Conservation (phyloP, 2,113 vertebrate genomes). For the Eurypyga helias region DNA sequence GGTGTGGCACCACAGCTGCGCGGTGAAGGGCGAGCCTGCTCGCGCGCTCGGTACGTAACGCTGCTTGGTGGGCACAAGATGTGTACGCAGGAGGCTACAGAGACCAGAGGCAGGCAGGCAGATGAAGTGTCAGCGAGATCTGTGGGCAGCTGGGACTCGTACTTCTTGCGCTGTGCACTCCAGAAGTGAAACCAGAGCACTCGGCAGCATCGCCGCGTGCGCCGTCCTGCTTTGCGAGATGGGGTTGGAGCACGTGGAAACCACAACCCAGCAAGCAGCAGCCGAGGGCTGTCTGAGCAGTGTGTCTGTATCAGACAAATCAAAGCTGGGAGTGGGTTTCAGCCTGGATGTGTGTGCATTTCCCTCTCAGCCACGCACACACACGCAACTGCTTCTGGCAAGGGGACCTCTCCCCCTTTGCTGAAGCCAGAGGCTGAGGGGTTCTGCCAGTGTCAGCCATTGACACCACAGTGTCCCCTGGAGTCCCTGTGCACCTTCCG, state of each 20-base stretch:
- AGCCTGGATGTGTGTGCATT: neutral
- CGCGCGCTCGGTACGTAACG: neutral
- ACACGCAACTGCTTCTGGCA: neutral
- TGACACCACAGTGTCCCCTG: neutral
- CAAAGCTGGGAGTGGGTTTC: neutral
- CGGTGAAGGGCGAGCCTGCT: accelerated
- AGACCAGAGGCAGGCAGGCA: neutral
- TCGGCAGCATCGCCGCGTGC: neutral
- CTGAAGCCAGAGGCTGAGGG: neutral
- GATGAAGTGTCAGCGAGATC: neutral
- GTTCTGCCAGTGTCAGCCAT: neutral
- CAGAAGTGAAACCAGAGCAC: neutral
- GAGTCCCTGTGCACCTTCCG: neutral
- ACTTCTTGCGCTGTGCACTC: neutral
- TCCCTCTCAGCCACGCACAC: neutral
- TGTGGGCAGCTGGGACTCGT: neutral
- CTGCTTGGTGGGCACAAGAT: neutral
- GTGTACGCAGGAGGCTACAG: neutral
- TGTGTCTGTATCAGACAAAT: neutral
- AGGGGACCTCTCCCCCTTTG: neutral
- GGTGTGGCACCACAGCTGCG: neutral
- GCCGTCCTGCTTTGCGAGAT: neutral
- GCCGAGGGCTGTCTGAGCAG: neutral
- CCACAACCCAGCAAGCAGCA: neutral
- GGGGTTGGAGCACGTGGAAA: neutral